A percentile compares a stretch with the other conserved stretches of the same genome.
These are phyloP conservation scores for Pollenia angustigena DNA, from an alignment of 2,888 invertebrate genomes.

Conservation along the genomic window DNA sequence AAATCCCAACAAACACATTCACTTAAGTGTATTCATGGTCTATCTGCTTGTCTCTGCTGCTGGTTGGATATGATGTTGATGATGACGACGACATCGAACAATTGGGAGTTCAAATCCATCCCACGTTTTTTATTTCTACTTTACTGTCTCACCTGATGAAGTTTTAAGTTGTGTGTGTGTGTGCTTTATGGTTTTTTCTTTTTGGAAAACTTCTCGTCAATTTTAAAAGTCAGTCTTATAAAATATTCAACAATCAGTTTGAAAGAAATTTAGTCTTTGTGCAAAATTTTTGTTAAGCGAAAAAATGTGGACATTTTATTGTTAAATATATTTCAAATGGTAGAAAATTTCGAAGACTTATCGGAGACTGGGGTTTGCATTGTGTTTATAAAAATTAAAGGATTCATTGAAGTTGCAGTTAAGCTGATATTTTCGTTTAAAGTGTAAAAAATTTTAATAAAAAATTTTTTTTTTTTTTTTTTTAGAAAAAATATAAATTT, in stretches of 20 bases:
- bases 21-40: conserved; percentile 53
- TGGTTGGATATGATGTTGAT: conserved; percentile 49
- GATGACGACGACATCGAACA: conserved; percentile 66
- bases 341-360: background rate
- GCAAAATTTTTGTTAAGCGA: conserved; percentile 41
- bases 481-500: too few relatives aligned
- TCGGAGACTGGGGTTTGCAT: background rate
- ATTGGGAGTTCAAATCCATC: conserved; percentile 68
- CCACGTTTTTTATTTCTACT: conserved; percentile 48
- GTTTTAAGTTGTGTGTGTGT: conserved; percentile 26
- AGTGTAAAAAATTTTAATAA: too few relatives aligned
- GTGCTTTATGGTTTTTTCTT: conserved; percentile 4
- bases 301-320: conserved; percentile 37
- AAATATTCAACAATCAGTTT: conserved; percentile 70
- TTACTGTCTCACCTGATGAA: conserved; percentile 62
- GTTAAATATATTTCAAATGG: conserved; percentile 31
- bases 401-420: too few relatives aligned
- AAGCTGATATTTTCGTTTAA: too few relatives aligned
- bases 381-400: too few relatives aligned
- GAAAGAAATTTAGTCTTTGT: conserved; percentile 35
- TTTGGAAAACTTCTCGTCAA: conserved; percentile 49
- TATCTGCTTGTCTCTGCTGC: conserved; percentile 10
- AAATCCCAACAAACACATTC: conserved; percentile 28
- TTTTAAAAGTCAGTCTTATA: conserved; percentile 71
- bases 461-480: too few relatives aligned